These are phyloP conservation scores for Ceraclea dissimilis DNA, from an alignment of 2,888 invertebrate genomes.

Conservation along the genomic window DNA sequence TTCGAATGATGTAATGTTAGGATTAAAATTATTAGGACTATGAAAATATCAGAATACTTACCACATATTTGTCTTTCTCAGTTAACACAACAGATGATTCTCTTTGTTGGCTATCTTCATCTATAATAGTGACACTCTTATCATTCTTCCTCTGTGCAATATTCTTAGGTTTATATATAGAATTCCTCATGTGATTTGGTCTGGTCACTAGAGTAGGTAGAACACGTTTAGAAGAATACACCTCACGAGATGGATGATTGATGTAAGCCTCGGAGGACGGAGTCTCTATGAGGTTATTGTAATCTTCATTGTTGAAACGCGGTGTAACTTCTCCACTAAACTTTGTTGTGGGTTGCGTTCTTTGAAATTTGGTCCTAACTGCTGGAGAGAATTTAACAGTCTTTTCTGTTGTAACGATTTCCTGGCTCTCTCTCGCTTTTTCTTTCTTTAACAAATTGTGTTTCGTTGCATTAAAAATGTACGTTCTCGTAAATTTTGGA, in stretches of 20 bases:
- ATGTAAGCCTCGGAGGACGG: slow-evolving; percentile 2
- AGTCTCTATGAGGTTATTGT: slow-evolving; percentile 3
- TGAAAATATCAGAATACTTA: neutral
- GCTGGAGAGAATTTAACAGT: slow-evolving; percentile 7
- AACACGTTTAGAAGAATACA: neutral
- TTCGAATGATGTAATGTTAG: too few species aligned
- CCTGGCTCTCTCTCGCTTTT: slow-evolving; percentile 13
- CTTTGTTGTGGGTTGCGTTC: slow-evolving; percentile 19
- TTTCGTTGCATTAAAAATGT: slow-evolving; percentile 20
- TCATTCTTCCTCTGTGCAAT: neutral
- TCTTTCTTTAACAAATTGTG: slow-evolving; percentile 20
- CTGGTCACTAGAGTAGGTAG: neutral
- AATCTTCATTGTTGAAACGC: slow-evolving; percentile 2
- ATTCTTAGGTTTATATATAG: neutral
- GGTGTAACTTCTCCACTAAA: slow-evolving; percentile 5
- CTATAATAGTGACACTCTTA: neutral
- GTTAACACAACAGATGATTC: neutral
- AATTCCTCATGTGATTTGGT: neutral
- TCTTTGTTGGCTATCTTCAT: neutral
- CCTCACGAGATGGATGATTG: neutral
- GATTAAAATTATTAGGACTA: too few species aligned
- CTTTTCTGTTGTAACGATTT: slow-evolving; percentile 19
- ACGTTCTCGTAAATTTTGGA: slow-evolving; percentile 31
- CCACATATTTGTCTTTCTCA: neutral
- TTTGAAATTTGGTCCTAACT: slow-evolving; percentile 12